These are phyloP conservation scores for Catonia carolina DNA, from an alignment of 2,888 invertebrate genomes.

Conservation along the genomic window DNA sequence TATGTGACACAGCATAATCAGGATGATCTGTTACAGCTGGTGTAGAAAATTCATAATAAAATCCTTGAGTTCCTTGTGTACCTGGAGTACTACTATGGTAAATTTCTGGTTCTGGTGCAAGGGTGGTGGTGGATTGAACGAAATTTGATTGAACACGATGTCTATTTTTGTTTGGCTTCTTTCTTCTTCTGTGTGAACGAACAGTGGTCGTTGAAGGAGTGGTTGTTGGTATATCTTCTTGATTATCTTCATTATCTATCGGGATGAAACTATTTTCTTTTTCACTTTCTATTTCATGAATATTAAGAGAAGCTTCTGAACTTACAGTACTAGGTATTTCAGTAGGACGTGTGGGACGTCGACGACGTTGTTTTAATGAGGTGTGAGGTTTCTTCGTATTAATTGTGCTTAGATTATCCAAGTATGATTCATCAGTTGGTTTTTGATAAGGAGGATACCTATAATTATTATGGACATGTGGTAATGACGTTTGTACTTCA, in stretches of 20 bases:
- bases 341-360: slow-evolving; percentile 27
- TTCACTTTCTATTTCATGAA: not conserved
- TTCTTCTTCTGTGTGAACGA: slow-evolving; percentile 16
- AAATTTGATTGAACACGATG: slow-evolving; percentile 8
- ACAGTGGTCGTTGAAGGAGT: slow-evolving; percentile 12
- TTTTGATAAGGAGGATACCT: not conserved
- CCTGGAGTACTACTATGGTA: too few relatives aligned
- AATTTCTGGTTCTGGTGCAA: slow-evolving; percentile 18
- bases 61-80: slow-evolving; percentile 8
- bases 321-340: slow-evolving; percentile 5
- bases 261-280: not conserved
- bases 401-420: slow-evolving; percentile 2
- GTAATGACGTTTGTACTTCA: slow-evolving; percentile 9
- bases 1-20: not conserved
- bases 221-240: slow-evolving; percentile 15
- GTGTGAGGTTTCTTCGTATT: not conserved
- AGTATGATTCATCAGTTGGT: slow-evolving; percentile 5
- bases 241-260: not conserved
- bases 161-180: slow-evolving; percentile 18
- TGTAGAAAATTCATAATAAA: not conserved
- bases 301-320: not conserved
- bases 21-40: not conserved
- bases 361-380: slow-evolving; percentile 14
- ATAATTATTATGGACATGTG: not conserved
- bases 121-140: slow-evolving; percentile 25